Conservation (phyloP, 1,140 invertebrate species). For the Drosophila bifasciata region DNA sequence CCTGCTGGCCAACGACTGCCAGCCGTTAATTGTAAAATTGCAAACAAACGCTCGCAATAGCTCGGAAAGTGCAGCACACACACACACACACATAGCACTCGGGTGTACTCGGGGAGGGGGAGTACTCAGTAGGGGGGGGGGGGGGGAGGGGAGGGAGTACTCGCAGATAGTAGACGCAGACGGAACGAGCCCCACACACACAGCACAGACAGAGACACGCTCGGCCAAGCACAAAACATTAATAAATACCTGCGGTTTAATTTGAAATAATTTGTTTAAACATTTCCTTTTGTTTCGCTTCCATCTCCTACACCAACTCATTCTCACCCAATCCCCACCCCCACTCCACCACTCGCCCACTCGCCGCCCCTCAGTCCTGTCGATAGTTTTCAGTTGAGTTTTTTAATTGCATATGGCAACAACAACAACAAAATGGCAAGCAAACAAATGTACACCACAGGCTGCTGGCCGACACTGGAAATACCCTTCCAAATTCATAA, state of each 20-base stretch:
- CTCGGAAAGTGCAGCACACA: slow-evolving; percentile 49
- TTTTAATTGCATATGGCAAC: slow-evolving; percentile 40
- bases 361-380: background rate
- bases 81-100: background rate
- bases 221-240: slow-evolving; percentile 79
- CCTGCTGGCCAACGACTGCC: background rate
- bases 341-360: too few species aligned
- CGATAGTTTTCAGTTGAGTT: slow-evolving; percentile 23
- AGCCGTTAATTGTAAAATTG: slow-evolving; percentile 58
- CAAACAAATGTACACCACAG: too few species aligned
- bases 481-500: too few species aligned
- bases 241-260: slow-evolving; percentile 82
- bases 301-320: slow-evolving; percentile 39
- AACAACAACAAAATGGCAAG: background rate
- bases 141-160: too few species aligned
- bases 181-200: slow-evolving; percentile 24
- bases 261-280: slow-evolving; percentile 82
- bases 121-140: too few species aligned
- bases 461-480: too few species aligned
- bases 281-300: slow-evolving; percentile 79
- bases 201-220: slow-evolving; percentile 48
- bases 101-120: too few species aligned
- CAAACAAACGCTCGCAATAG: slow-evolving; percentile 41
- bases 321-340: slow-evolving; percentile 51
- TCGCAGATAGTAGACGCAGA: background rate